phyloP scores from a whole-genome alignment of 2,797 vertebrate genomes.

The Acrossocheilus wenchowensis region DNA sequence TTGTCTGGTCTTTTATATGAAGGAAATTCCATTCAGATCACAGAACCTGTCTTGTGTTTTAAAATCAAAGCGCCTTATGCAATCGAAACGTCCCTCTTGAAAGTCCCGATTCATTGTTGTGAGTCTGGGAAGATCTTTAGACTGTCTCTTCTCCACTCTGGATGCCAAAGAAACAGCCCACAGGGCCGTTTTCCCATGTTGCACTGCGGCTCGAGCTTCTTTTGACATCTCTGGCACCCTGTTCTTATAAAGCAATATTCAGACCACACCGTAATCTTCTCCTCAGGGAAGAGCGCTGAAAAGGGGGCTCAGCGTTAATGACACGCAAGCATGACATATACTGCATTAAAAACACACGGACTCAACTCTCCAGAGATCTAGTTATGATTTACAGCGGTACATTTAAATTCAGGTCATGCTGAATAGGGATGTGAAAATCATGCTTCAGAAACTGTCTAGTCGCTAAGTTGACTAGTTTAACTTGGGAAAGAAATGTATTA shows the following conservation, averaged over 20 bases:
- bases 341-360: slow-evolving; percentile 13
- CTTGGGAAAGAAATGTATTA: not conserved
- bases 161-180: slow-evolving; percentile 15
- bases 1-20: slow-evolving; percentile 12
- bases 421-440: not conserved
- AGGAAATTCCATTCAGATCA: slow-evolving; percentile 30
- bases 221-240: slow-evolving; percentile 30
- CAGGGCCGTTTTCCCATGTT: slow-evolving; percentile 39
- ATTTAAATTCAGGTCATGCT: not conserved
- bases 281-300: not conserved
- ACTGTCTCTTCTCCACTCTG: not conserved
- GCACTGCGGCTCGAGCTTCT: slow-evolving; percentile 28
- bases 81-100: slow-evolving; percentile 3
- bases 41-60: slow-evolving; percentile 29
- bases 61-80: slow-evolving; percentile 1
- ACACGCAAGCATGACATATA: slow-evolving; percentile 26
- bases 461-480: not conserved
- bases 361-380: not conserved
- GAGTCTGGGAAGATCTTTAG: slow-evolving; percentile 43
- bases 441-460: not conserved
- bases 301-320: slow-evolving; percentile 22
- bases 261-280: slow-evolving; percentile 41
- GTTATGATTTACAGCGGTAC: not conserved
- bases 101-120: not conserved
- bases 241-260: slow-evolving; percentile 53